Base-by-base conservation (phyloP, 2,797 vertebrate genomes). In the Serranus cabrilla region DNA sequence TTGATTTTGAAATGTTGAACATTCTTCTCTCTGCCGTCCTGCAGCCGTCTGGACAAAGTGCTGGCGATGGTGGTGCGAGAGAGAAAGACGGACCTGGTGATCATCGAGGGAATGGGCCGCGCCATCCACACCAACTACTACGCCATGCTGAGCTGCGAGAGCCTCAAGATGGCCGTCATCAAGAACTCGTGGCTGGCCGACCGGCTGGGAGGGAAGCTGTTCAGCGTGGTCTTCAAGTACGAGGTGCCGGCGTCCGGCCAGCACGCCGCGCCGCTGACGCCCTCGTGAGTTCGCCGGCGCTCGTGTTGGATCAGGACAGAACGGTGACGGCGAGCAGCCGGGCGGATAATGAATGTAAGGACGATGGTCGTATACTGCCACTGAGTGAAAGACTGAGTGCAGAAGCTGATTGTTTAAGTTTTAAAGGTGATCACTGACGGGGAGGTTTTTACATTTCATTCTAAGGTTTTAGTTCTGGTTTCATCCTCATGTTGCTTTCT, bases 151-250 rank as follows among this genome's bases (percentile, higher is more conserved):
- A 90, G 94, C 90, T 99, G 98, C 0, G 98, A 99, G 94, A 98
- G 97, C 93, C 97, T 99, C 82, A 99, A 99, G 89, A 96, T 99
- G 70, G 98, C 98, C 0, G 98, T 99, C 57, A 95, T 99, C 93
- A 99, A 99, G 84, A 99, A 99, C 91, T 95, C 97, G 3, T 99
- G 98, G 98, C 95, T 99, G 42, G 98, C 98, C 0, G 97, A 98
- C 39, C 96, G 98, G 0, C 95, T 99, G 0, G 98, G 98, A 0
- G 98, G 98, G 11, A 99, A 95, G 72, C 96, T 99, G 75, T 99
- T 99, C 94, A 99, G 98, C 0, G 97, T 99, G 78, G 99, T 99
- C 83, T 99, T 99, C 89, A 99, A 99, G 86, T 99, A 98, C 0
- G 98, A 99, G 93, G 94, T 96, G 59, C 97, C 98, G 0, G 74